phyloP scores from a whole-genome alignment of 2,797 vertebrate genomes.

The Threskiornis aethiopicus region DNA sequence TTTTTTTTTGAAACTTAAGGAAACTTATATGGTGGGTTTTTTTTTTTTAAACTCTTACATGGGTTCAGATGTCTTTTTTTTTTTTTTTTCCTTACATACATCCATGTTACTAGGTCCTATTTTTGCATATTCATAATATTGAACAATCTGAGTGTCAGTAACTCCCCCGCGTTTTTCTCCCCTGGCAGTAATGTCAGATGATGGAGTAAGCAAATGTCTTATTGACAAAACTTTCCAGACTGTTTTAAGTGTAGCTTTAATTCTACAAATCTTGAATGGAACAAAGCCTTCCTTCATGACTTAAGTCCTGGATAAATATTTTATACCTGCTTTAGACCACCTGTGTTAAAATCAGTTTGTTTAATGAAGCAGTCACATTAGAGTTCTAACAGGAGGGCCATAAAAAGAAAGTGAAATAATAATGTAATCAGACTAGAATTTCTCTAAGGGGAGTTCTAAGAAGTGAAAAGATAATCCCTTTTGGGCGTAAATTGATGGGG shows the following conservation, averaged over 20 bases:
- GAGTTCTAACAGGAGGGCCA: neutral
- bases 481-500: neutral
- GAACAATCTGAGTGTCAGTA: neutral
- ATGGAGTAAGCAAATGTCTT: neutral
- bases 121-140: neutral
- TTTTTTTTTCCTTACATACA: rapidly evolving
- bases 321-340: neutral
- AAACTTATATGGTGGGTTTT: rapidly evolving
- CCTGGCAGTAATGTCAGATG: neutral
- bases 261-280: neutral
- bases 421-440: neutral
- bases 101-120: neutral
- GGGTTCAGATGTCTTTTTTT: neutral
- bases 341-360: neutral
- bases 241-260: neutral
- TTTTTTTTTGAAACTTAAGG: neutral
- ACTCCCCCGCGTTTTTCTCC: neutral
- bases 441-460: neutral
- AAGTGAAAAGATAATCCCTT: neutral
- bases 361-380: neutral
- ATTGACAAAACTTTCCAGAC: neutral
- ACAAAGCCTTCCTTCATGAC: neutral
- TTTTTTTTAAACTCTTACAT: neutral
- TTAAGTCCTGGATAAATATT: neutral
- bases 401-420: neutral